Evolutionary conservation across 1,140 invertebrate species (phyloP).

Genomic region (Tenebrio molitor): DNA sequence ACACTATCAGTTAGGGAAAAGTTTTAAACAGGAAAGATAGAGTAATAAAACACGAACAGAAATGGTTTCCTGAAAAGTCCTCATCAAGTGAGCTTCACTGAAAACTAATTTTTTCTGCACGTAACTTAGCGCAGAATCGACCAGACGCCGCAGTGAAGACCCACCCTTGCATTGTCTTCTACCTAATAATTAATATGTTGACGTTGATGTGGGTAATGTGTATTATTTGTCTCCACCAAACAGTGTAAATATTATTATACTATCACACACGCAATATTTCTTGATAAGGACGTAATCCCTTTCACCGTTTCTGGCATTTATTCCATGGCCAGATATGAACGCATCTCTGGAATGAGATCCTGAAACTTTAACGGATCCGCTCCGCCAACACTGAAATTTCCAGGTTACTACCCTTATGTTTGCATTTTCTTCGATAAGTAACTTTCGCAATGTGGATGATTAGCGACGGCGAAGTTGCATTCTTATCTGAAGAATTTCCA

Average conservation of each 20-base stretch:
- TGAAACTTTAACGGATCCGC: slow-evolving; percentile 21
- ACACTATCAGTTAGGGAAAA: slow-evolving; percentile 6
- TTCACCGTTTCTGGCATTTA: slow-evolving; percentile 17
- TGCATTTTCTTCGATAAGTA: slow-evolving; percentile 21
- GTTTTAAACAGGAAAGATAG: slow-evolving; percentile 8
- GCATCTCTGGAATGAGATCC: neutral
- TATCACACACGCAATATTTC: slow-evolving; percentile 33
- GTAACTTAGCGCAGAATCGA: too few relatives aligned
- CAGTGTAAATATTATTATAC: slow-evolving; percentile 27
- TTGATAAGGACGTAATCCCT: slow-evolving; percentile 27
- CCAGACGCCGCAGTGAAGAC: too few relatives aligned
- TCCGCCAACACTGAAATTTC: slow-evolving; percentile 5
- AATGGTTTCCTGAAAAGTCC: neutral
- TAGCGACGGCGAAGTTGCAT: slow-evolving; percentile 16
- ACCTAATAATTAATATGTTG: slow-evolving; percentile 23
- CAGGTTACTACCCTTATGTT: slow-evolving; percentile 19
- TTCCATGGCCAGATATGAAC: slow-evolving; percentile 19
- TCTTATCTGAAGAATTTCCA: slow-evolving; percentile 26
- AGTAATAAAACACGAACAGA: neutral
- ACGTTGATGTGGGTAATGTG: slow-evolving; percentile 33
- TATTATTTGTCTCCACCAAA: slow-evolving; percentile 23
- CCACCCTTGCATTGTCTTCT: slow-evolving; percentile 2
- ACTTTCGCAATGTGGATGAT: slow-evolving; percentile 26
- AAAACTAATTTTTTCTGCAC: neutral
- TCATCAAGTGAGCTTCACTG: too few relatives aligned